Conservation (phyloP, 2,797 vertebrate genomes). For the Synaphobranchus kaupii region DNA sequence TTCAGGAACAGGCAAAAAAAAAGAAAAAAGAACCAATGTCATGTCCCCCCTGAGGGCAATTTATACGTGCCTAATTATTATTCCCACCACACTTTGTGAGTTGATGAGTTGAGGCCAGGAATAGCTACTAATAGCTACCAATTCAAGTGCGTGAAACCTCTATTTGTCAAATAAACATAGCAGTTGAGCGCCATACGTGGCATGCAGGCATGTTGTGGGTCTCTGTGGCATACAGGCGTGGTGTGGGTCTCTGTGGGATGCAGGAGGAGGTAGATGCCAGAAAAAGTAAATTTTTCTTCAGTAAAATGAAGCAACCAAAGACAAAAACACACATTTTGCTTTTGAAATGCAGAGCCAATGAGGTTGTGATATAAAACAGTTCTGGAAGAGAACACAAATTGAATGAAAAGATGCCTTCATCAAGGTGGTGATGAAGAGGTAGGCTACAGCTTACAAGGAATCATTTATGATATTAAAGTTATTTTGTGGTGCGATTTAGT, state of each 20-base stretch:
- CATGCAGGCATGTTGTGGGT: too few species aligned
- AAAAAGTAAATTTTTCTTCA: background rate
- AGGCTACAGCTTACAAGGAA: background rate
- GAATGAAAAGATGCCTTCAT: background rate
- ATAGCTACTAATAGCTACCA: background rate
- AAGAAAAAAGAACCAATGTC: background rate
- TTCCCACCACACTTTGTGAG: background rate
- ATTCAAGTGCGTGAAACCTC: background rate
- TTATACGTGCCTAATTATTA: background rate
- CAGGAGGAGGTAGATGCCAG: background rate
- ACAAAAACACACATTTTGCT: background rate
- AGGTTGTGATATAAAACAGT: background rate
- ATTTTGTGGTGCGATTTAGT: too few species aligned
- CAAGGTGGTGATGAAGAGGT: background rate
- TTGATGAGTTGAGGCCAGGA: background rate
- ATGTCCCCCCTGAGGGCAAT: background rate
- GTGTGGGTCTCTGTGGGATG: too few species aligned
- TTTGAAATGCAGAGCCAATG: background rate
- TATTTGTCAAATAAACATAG: background rate
- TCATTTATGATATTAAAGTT: background rate
- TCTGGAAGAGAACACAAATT: background rate
- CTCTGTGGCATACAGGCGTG: too few species aligned
- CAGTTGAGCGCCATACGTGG: too few species aligned
- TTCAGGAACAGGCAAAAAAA: background rate
- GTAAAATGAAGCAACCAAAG: too few species aligned